phyloP scores from a whole-genome alignment of 2,797 vertebrate species.

The Centropyge bicolor region DNA sequence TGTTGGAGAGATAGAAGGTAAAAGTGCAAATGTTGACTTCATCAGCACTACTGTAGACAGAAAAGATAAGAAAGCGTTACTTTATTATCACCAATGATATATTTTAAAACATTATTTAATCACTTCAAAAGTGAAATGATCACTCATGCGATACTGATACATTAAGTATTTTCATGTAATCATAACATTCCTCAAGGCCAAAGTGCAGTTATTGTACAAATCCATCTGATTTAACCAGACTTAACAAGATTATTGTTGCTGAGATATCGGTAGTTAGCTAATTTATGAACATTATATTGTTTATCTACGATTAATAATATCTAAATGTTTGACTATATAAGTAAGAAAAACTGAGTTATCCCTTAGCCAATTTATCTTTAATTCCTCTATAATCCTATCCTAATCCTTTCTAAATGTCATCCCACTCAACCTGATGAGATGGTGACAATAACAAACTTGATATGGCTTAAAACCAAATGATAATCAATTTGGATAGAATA shows the following conservation, averaged over 20 bases:
- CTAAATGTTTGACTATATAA: not conserved
- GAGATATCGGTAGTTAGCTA: not conserved
- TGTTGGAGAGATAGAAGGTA: not conserved
- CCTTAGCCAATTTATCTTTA: not conserved
- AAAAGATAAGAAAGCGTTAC: not conserved
- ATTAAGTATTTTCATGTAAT: not conserved
- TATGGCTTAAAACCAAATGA: not conserved
- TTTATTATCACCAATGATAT: not conserved
- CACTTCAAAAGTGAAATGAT: not conserved
- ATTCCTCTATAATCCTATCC: not conserved
- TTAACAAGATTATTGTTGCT: not conserved
- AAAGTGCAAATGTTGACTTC: not conserved
- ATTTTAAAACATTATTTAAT: not conserved
- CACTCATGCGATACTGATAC: not conserved
- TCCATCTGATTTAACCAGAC: not conserved
- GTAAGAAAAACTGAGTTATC: not conserved
- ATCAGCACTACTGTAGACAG: not conserved
- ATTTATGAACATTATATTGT: not conserved
- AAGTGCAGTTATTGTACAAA: not conserved
- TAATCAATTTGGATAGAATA: not conserved
- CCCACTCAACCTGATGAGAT: not conserved
- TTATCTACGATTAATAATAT: not conserved
- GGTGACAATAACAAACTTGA: not conserved
- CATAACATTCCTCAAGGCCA: conserved; percentile 6
- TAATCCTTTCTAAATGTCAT: not conserved